Percentiles rank a stretch among this genome's conserved stretches.
Evolutionary conservation across 2,888 invertebrate species (phyloP).

Genomic region (Fragum fragum): DNA sequence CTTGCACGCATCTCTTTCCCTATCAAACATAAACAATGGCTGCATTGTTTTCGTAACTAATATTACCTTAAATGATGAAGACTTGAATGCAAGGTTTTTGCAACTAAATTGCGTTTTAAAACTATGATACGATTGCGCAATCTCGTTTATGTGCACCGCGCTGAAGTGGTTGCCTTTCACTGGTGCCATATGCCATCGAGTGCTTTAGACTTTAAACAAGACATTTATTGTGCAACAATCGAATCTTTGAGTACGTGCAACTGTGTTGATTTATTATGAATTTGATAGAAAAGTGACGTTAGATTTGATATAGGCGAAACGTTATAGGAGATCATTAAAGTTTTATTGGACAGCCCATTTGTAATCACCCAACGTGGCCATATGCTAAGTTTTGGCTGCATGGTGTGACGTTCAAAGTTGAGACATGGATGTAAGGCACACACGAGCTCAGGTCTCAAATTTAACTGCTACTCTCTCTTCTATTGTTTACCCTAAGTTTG

Average conservation of each 20-base stretch:
- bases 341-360: constrained; percentile 24
- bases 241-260: constrained; percentile 10
- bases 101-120: constrained; percentile 32
- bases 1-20: constrained; percentile 22
- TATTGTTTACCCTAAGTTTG: background rate
- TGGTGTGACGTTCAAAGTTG: background rate
- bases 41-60: constrained; percentile 32
- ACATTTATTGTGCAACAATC: constrained; percentile 21
- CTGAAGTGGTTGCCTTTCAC: constrained; percentile 4
- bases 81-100: constrained; percentile 22
- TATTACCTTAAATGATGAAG: constrained; percentile 22
- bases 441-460: background rate
- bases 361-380: background rate
- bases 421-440: background rate
- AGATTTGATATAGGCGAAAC: constrained; percentile 20
- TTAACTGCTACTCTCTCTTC: background rate
- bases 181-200: constrained; percentile 31
- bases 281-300: constrained; percentile 24
- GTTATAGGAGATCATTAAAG: constrained; percentile 19
- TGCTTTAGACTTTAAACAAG: constrained; percentile 10
- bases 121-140: constrained; percentile 12
- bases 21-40: constrained; percentile 13
- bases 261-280: constrained; percentile 26
- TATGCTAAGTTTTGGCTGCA: background rate
- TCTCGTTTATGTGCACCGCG: background rate